Evolutionary conservation across 1,140 invertebrate species (phyloP).

Genomic region (Lepidurus couesii): DNA sequence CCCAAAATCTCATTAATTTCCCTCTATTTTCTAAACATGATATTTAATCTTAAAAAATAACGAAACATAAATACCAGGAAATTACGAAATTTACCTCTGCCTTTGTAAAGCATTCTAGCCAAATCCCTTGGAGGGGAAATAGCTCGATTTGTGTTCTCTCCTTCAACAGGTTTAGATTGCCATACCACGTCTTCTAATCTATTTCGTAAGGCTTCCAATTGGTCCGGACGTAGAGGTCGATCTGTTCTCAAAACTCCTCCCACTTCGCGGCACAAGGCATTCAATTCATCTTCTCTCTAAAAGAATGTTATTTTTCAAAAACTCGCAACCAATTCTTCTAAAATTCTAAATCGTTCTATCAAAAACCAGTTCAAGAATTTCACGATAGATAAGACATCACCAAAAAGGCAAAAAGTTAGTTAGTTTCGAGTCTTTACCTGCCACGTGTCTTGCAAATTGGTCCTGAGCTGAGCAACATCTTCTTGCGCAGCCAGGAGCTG

Average conservation of each 20-base stretch:
- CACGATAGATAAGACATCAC: slow-evolving; percentile 29
- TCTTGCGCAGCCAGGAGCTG: slow-evolving; percentile 47
- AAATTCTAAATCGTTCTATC: too few relatives aligned
- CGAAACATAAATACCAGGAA: too few relatives aligned
- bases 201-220: slow-evolving; percentile 40
- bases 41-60: too few relatives aligned
- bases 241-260: slow-evolving; percentile 41
- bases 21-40: too few relatives aligned
- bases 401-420: slow-evolving; percentile 30
- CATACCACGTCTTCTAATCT: slow-evolving; percentile 41
- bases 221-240: slow-evolving; percentile 39
- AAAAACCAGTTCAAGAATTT: slow-evolving; percentile 24
- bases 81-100: not conserved
- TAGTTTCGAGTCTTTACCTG: slow-evolving; percentile 34
- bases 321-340: too few relatives aligned
- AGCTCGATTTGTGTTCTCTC: slow-evolving; percentile 18
- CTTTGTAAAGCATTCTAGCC: slow-evolving; percentile 22
- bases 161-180: slow-evolving; percentile 36
- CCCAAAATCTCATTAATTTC: not conserved
- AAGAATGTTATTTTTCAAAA: not conserved
- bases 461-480: slow-evolving; percentile 47
- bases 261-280: slow-evolving; percentile 40
- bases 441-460: slow-evolving; percentile 44
- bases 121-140: slow-evolving; percentile 29
- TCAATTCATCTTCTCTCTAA: slow-evolving; percentile 42